Conservation (phyloP, 1,140 invertebrate species). For the Sipha flava region DNA sequence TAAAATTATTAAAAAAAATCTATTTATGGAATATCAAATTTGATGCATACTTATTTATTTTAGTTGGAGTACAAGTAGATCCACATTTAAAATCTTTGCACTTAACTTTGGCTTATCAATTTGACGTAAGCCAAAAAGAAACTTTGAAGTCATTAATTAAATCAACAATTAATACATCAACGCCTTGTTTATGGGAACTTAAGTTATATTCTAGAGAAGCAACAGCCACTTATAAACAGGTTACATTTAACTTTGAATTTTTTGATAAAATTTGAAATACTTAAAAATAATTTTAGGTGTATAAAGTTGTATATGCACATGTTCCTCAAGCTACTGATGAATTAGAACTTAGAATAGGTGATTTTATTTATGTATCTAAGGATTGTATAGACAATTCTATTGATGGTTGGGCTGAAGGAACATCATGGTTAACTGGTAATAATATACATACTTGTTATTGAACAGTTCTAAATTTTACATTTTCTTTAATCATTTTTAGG, state of each 20-base stretch:
- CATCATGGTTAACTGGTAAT: slow-evolving; percentile 75
- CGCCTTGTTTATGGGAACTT: slow-evolving; percentile 69
- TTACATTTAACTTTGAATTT: slow-evolving; percentile 42
- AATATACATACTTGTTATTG: neutral
- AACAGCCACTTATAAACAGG: slow-evolving; percentile 63
- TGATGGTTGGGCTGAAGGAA: slow-evolving; percentile 80
- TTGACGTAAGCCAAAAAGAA: slow-evolving; percentile 61
- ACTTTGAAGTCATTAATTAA: slow-evolving; percentile 64
- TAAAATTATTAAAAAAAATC: too few species aligned
- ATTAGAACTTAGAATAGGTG: slow-evolving; percentile 71
- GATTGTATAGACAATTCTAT: slow-evolving; percentile 60
- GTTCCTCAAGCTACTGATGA: slow-evolving; percentile 69
- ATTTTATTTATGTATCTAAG: slow-evolving; percentile 72
- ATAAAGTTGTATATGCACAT: slow-evolving; percentile 72
- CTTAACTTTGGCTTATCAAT: slow-evolving; percentile 80
- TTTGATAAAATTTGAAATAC: neutral
- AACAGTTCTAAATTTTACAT: neutral
- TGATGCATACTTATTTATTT: slow-evolving; percentile 31
- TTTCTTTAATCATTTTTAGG: slow-evolving; percentile 37
- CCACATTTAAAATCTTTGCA: slow-evolving; percentile 75
- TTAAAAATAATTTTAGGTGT: slow-evolving; percentile 51
- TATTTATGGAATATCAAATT: neutral
- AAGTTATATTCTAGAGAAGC: slow-evolving; percentile 76
- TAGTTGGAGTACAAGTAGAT: slow-evolving; percentile 59
- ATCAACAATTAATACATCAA: slow-evolving; percentile 53